Evolutionary conservation across 1,140 invertebrate genomes (phyloP), one percentile per base, ranked within the genome.

Genomic region (Drosophila parabipectinata): DNA sequence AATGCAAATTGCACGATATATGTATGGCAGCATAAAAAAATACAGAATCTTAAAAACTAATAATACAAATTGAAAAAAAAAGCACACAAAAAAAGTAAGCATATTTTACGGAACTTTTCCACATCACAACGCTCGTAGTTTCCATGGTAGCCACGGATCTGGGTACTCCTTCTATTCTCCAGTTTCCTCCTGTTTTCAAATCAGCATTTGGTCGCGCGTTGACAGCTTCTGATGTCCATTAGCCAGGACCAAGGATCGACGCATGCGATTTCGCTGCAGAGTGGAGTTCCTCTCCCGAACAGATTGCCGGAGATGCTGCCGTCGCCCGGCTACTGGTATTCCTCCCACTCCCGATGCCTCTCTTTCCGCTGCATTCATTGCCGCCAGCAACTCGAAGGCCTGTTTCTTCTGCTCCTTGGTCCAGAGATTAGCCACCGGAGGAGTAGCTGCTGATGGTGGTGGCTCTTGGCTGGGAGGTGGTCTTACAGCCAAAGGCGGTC

Each of bases 401-500:
- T 93, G 87, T 15, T 91, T 92, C 64, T 93, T 93, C 47, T 90
- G 91, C 67, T 93, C 92, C 54, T 91, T 90, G 28, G 92, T 92
- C 93, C 93, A 93, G 24, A 83, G 79, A 26, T 76, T 90, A 30
- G 81, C 66, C 8, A 91, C 24, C 14, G 63, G 26, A 44, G 72
- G 48, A 53, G 67, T 28, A 45, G 72, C 50, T 47, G 67, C 28
- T 56, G 39, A 48, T 41, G 72, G 41, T 26, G 50, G 21, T 14
- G 52, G 67, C n/a, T 64, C 57, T 21, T 52, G 83, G 6, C 68
- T 66, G 0, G 47, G 15, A 12, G 78, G 82, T 56, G 54, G 47
- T 50, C 78, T 85, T 0, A 55, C 2, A 2, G 82, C 74, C 56
- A 85, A 34, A 1, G 82, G 82, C 7, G 54, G 62, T 2, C 79